Evolutionary conservation across 2,888 invertebrate species (phyloP).

Genomic region (Trachelus iudaicus): DNA sequence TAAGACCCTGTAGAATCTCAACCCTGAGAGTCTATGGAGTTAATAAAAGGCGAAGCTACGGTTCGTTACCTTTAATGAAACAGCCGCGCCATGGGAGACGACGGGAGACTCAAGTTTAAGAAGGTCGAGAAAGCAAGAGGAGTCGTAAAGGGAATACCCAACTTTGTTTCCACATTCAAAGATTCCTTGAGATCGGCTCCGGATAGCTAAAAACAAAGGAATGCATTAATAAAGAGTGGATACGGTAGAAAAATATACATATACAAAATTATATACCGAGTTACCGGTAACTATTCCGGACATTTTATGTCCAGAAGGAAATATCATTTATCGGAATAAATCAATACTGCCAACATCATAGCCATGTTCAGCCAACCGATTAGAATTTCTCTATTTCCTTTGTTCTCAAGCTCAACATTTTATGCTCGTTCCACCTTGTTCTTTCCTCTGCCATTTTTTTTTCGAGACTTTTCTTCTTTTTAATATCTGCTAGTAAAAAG

Average conservation of each 20-base stretch:
- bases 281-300: not conserved
- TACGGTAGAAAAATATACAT: not conserved
- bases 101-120: not conserved
- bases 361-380: not conserved
- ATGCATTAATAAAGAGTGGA: not conserved
- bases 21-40: slow-evolving; percentile 11
- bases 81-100: slow-evolving; percentile 2
- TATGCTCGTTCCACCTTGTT: too few relatives aligned
- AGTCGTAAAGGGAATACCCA: slow-evolving; percentile 26
- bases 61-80: slow-evolving; percentile 41
- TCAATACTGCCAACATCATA: not conserved
- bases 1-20: not conserved
- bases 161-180: slow-evolving; percentile 34
- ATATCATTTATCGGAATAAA: not conserved
- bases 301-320: not conserved
- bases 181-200: slow-evolving; percentile 8
- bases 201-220: not conserved
- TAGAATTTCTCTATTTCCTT: not conserved
- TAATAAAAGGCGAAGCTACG: slow-evolving; percentile 30
- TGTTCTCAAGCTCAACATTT: too few relatives aligned
- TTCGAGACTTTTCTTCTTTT: too few relatives aligned
- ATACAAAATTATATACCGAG: not conserved
- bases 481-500: too few relatives aligned
- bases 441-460: too few relatives aligned
- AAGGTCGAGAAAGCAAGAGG: not conserved